A percentile compares a stretch with the other conserved stretches of the same genome.
These are phyloP conservation scores for Hydrolagus affinis DNA, from an alignment of 2,113 vertebrate genomes.

Conservation along the genomic window DNA sequence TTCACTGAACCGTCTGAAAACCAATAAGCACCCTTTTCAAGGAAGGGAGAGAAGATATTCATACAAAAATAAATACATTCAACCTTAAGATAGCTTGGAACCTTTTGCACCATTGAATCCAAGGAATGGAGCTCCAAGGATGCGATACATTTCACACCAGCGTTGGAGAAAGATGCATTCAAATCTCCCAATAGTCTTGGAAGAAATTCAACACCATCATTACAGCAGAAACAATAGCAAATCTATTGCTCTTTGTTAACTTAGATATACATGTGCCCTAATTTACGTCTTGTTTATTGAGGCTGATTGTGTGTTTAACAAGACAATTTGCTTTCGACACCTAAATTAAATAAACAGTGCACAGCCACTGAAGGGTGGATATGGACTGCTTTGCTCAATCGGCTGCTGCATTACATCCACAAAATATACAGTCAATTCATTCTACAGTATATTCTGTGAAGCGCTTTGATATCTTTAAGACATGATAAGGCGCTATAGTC, in stretches of 20 bases:
- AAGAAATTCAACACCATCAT: not conserved
- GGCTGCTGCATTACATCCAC: too few relatives aligned
- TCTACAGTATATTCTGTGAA: too few relatives aligned
- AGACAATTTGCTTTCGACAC: not conserved
- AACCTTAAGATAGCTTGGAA: not conserved
- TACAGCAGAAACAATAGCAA: not conserved
- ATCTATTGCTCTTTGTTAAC: not conserved
- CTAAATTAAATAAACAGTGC: not conserved
- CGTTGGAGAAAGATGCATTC: not conserved
- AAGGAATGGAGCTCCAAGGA: not conserved
- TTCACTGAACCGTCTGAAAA: not conserved
- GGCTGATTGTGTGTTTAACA: not conserved
- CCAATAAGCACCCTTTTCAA: not conserved
- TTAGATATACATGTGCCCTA: not conserved
- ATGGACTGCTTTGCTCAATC: too few relatives aligned
- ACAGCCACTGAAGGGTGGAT: not conserved
- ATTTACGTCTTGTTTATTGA: not conserved
- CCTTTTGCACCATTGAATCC: not conserved
- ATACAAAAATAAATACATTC: not conserved
- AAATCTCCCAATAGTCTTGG: not conserved
- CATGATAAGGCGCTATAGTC: too few relatives aligned
- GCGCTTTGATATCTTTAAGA: too few relatives aligned
- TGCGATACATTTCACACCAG: not conserved
- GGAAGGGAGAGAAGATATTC: not conserved
- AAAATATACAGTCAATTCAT: too few relatives aligned